Evolutionary conservation across 2,113 vertebrate species (phyloP).

Genomic region (Macroglossus sobrinus): DNA sequence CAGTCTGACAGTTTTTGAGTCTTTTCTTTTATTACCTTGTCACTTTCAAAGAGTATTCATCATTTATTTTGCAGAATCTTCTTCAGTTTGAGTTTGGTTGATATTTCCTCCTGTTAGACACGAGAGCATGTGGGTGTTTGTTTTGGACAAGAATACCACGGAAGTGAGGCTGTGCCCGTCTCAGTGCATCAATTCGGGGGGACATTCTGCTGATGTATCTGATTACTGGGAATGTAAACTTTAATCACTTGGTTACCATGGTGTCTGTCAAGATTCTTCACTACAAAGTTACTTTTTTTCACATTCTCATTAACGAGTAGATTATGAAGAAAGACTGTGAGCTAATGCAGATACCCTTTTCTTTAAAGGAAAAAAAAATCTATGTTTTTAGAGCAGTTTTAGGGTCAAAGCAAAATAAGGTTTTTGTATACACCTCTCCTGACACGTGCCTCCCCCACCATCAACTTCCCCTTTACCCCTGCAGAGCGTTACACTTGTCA

Average conservation of each 20-base stretch:
- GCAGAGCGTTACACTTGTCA: too few relatives aligned
- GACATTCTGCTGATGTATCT: not conserved
- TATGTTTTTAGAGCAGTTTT: not conserved
- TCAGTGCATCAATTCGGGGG: not conserved
- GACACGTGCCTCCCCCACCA: too few relatives aligned
- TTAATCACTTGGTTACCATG: not conserved
- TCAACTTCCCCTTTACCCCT: not conserved
- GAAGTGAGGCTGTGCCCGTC: not conserved
- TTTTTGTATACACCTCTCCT: not conserved
- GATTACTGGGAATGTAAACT: not conserved
- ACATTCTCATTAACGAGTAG: not conserved
- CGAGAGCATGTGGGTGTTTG: not conserved
- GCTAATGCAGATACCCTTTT: not conserved
- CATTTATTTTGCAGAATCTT: not conserved
- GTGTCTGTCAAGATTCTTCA: not conserved
- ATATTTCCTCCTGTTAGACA: not conserved
- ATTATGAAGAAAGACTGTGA: not conserved
- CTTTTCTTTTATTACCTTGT: not conserved
- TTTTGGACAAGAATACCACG: not conserved
- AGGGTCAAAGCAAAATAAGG: not conserved
- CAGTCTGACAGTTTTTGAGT: not conserved
- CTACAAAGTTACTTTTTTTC: not conserved
- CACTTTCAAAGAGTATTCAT: not conserved
- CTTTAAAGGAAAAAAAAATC: not conserved
- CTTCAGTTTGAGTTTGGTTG: not conserved